phyloP scores from a whole-genome alignment of 1,140 invertebrate species.

The Ips nitidus region DNA sequence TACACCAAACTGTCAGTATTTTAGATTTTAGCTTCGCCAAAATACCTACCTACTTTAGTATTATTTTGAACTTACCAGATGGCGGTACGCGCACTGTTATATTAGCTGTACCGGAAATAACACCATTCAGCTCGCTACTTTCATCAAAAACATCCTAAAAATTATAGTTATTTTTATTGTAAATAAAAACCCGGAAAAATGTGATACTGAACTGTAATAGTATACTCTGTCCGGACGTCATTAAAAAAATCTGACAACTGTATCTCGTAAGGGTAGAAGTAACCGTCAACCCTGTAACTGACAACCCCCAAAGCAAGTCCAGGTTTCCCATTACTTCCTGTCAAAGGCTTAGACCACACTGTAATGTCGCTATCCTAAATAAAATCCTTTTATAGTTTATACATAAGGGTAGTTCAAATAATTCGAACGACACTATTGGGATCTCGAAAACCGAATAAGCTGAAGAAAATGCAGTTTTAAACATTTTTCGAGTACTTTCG shows the following conservation, averaged over 20 bases:
- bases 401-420: not conserved
- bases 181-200: no score
- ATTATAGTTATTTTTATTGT: not conserved
- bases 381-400: not conserved
- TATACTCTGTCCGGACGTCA: no score
- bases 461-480: no score
- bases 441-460: not conserved
- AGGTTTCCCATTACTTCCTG: constrained; percentile 46
- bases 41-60: no score
- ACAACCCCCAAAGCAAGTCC: constrained; percentile 60
- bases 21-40: no score
- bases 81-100: constrained; percentile 26
- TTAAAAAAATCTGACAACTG: no score
- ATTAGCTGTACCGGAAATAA: not conserved
- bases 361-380: constrained; percentile 52
- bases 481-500: no score
- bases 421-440: not conserved
- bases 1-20: no score
- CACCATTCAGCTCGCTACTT: constrained; percentile 16
- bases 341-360: constrained; percentile 54
- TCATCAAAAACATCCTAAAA: constrained; percentile 39
- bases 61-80: constrained; percentile 8
- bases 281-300: constrained; percentile 60
- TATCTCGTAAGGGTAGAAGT: constrained; percentile 51
- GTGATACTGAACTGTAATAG: no score